Evolutionary conservation across 2,888 invertebrate species (phyloP).

Genomic region (Chalcis sispes): DNA sequence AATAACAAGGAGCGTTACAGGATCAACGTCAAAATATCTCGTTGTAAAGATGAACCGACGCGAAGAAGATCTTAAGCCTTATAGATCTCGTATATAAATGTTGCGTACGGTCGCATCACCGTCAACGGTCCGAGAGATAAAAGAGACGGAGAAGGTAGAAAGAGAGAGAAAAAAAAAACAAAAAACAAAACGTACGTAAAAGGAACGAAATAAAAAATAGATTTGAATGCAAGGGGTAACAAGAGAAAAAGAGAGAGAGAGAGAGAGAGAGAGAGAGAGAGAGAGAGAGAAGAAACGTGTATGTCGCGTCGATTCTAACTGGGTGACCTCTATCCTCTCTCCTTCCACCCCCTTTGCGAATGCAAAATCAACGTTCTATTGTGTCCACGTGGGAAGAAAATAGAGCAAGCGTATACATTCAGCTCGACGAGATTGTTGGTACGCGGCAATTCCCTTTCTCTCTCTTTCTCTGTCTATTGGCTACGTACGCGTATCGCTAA

Average conservation of each 20-base stretch:
- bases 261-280: neutral
- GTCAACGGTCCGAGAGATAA: too few relatives aligned
- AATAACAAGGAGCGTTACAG: conserved; percentile 73
- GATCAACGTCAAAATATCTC: conserved; percentile 74
- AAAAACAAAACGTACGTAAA: neutral
- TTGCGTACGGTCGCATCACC: too few relatives aligned
- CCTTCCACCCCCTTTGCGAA: conserved; percentile 63
- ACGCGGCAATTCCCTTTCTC: too few relatives aligned
- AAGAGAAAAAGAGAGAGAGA: neutral
- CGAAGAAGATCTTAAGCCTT: conserved; percentile 39
- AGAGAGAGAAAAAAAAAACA: conserved; percentile 43
- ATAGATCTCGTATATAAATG: too few relatives aligned
- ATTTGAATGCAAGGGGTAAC: too few relatives aligned
- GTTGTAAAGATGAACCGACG: conserved; percentile 62
- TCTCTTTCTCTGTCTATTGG: neutral
- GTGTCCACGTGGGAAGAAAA: conserved; percentile 59
- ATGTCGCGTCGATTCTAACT: conserved; percentile 49
- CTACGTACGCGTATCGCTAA: too few relatives aligned
- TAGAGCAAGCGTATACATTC: neutral
- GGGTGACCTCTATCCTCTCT: too few relatives aligned
- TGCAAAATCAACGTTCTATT: conserved; percentile 72
- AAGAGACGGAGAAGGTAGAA: conserved; percentile 45
- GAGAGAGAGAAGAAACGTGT: too few relatives aligned
- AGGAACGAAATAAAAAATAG: too few relatives aligned
- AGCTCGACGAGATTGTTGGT: too few relatives aligned